Percentiles rank a stretch among this genome's conserved stretches.
Evolutionary conservation across 2,797 vertebrate species (phyloP).

Genomic region (Kryptopterus vitreolus): DNA sequence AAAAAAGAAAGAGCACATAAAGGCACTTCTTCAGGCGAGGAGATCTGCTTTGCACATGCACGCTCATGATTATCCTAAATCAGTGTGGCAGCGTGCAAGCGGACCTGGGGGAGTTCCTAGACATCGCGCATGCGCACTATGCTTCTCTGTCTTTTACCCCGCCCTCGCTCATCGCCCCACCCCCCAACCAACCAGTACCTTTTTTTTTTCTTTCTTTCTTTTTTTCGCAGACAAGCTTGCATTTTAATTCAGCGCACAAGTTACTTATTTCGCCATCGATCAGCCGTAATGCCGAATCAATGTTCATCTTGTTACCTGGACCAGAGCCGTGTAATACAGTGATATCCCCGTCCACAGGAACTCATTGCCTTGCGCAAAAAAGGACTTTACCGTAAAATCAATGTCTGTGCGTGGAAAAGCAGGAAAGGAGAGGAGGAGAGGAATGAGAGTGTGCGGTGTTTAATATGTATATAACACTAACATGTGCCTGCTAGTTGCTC

Average conservation of each 20-base stretch:
- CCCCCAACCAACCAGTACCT: no score
- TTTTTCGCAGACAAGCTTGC: constrained; percentile 82
- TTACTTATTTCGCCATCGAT: constrained; percentile 99
- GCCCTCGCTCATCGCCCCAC: no score
- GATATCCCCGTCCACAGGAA: constrained; percentile 93
- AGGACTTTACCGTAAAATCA: constrained; percentile 97
- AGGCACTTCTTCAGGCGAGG: constrained; percentile 29
- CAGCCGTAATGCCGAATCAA: constrained; percentile 98
- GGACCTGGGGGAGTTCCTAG: constrained; percentile 37
- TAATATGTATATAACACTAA: constrained; percentile 36
- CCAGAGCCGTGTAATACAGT: constrained; percentile 97
- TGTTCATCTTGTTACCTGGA: constrained; percentile 98
- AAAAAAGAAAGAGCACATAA: neutral
- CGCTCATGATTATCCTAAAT: constrained; percentile 39
- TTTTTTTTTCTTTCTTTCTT: neutral
- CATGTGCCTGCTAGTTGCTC: neutral
- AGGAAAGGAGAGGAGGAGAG: constrained; percentile 65
- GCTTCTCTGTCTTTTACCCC: constrained; percentile 32
- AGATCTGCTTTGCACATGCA: constrained; percentile 29
- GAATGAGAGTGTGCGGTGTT: constrained; percentile 69
- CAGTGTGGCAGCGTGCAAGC: constrained; percentile 25
- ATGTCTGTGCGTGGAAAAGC: constrained; percentile 81
- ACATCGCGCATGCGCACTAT: constrained; percentile 35
- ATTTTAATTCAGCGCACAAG: constrained; percentile 98
- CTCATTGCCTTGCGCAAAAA: constrained; percentile 95